These are phyloP conservation scores for Ferdinandea cuprea DNA, from an alignment of 2,888 invertebrate species.

Conservation along the genomic window DNA sequence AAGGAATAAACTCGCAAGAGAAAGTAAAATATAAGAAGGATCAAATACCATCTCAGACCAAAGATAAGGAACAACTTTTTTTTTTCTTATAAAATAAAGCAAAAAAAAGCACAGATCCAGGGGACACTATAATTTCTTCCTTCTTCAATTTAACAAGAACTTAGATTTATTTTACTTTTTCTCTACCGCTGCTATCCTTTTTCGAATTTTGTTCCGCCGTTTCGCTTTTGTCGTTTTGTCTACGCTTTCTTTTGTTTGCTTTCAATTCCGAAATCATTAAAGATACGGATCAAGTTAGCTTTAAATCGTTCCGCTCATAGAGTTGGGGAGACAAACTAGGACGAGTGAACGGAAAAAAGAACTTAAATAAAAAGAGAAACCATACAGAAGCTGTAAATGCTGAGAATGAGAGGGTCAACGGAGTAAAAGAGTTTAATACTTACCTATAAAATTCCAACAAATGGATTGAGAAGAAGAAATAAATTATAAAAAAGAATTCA, in stretches of 20 bases:
- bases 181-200: conserved; percentile 16
- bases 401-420: conserved; percentile 11
- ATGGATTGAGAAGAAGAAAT: conserved; percentile 54
- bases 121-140: conserved; percentile 74
- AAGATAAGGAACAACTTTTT: conserved; percentile 35
- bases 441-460: conserved; percentile 57
- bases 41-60: conserved; percentile 68
- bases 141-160: conserved; percentile 73
- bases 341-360: not conserved
- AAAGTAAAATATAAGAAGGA: conserved; percentile 62
- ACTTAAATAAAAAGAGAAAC: too few relatives aligned
- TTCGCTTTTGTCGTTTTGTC: conserved; percentile 44
- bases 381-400: conserved; percentile 29
- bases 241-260: conserved; percentile 62
- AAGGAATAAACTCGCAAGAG: conserved; percentile 28
- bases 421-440: conserved; percentile 65
- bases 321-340: conserved; percentile 10
- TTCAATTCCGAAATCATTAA: conserved; percentile 79
- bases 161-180: conserved; percentile 67
- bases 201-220: conserved; percentile 14
- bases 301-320: conserved; percentile 76
- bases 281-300: conserved; percentile 81
- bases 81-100: conserved; percentile 3
- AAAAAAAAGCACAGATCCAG: conserved; percentile 58
- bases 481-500: conserved; percentile 37